A percentile compares a stretch with the other conserved stretches of the same genome.
Conservation (phyloP, 2,888 invertebrate species). For the Nemotelus pantherinus region DNA sequence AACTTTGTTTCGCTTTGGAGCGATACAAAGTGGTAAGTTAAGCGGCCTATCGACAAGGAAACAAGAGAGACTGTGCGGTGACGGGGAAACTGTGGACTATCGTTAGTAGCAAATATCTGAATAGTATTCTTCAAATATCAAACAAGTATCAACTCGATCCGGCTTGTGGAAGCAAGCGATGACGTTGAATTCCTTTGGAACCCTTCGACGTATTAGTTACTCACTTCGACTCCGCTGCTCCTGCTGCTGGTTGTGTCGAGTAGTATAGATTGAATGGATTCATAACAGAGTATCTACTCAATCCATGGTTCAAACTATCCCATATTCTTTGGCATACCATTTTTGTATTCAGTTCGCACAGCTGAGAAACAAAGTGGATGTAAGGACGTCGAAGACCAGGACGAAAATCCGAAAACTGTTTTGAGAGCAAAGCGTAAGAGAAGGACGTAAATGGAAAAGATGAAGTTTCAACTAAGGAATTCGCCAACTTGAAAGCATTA, state of each 20-base stretch:
- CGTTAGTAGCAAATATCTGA: background rate
- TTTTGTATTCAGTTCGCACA: background rate
- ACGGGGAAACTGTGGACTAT: background rate
- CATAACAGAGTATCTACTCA: conserved; percentile 25
- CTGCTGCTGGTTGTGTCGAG: background rate
- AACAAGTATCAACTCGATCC: background rate
- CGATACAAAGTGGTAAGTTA: background rate
- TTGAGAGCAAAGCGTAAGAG: background rate
- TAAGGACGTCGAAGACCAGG: background rate
- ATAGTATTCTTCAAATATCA: background rate
- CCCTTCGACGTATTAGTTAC: background rate
- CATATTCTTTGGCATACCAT: background rate
- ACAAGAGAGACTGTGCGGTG: background rate
- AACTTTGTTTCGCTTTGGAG: background rate
- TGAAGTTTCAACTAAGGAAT: conserved; percentile 44
- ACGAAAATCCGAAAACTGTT: background rate
- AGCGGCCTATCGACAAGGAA: background rate
- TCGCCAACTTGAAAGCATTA: conserved; percentile 46
- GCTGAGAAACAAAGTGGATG: background rate
- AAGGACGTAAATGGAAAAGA: background rate
- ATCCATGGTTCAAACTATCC: conserved; percentile 3
- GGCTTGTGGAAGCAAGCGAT: background rate
- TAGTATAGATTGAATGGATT: conserved; percentile 23
- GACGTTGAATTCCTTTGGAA: background rate
- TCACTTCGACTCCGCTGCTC: background rate